phyloP scores from a whole-genome alignment of 2,797 vertebrate species.

The Gobio occitaniae region DNA sequence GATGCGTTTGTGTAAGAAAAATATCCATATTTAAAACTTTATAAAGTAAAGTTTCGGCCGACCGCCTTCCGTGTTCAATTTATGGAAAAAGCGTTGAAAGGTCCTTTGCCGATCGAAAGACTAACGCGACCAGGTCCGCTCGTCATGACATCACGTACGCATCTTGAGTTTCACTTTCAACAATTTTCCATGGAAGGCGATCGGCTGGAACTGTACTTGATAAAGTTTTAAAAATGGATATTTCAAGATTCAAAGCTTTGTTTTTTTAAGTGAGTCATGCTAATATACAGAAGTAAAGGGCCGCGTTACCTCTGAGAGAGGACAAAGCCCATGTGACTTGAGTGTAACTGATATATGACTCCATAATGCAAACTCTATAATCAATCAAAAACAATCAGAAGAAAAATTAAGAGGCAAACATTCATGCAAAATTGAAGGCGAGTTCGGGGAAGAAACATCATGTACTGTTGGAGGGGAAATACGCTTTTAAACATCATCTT shows the following conservation, averaged over 20 bases:
- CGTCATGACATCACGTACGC: too few species aligned
- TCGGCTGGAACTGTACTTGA: too few species aligned
- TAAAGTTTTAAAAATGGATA: too few species aligned
- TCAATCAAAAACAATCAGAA: not conserved
- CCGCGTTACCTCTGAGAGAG: not conserved
- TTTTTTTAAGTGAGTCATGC: not conserved
- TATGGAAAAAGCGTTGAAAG: too few species aligned
- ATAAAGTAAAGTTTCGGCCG: too few species aligned
- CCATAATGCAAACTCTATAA: not conserved
- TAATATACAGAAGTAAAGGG: not conserved
- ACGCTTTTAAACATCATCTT: not conserved
- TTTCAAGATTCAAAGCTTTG: not conserved
- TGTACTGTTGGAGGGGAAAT: not conserved
- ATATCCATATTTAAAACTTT: too few species aligned
- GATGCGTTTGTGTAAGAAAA: too few species aligned
- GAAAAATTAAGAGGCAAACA: not conserved
- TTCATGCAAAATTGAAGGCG: slow-evolving; percentile 7
- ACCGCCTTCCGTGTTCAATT: too few species aligned
- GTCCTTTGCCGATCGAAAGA: too few species aligned
- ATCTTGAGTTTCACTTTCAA: too few species aligned
- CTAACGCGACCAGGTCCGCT: too few species aligned
- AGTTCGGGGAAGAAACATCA: not conserved
- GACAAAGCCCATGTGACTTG: not conserved
- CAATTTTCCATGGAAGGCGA: too few species aligned
- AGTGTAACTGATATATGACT: not conserved